These are phyloP conservation scores for Neopipo cinnamomea DNA, from an alignment of 2,113 vertebrate genomes.

Conservation along the genomic window DNA sequence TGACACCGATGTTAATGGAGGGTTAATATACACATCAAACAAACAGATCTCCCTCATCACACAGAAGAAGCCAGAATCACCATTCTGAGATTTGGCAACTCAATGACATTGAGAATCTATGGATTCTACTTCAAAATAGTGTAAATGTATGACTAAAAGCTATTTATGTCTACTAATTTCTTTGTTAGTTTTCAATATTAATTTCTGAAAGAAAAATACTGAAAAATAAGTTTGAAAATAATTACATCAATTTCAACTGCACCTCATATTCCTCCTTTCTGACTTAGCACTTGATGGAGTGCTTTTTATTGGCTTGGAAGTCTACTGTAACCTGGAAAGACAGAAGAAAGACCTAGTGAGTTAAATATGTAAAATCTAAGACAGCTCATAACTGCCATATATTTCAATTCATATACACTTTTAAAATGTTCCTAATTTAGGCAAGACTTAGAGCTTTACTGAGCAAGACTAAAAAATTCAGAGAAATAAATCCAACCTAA, in stretches of 20 bases:
- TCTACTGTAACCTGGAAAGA: background rate
- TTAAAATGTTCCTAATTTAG: background rate
- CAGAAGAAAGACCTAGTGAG: background rate
- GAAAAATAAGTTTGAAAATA: background rate
- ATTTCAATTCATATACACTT: background rate
- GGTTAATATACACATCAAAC: background rate
- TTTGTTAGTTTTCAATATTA: background rate
- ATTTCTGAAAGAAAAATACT: background rate
- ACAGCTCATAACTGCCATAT: background rate
- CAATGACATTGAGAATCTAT: background rate
- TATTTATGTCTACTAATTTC: background rate
- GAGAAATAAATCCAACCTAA: background rate
- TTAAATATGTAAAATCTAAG: background rate
- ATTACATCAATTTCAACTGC: background rate
- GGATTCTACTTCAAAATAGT: background rate
- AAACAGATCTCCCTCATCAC: background rate
- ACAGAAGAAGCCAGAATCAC: background rate
- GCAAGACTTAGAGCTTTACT: background rate
- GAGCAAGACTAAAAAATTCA: background rate
- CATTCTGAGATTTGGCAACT: background rate
- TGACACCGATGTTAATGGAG: background rate
- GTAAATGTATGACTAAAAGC: background rate
- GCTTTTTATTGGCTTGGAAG: background rate
- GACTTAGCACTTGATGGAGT: background rate
- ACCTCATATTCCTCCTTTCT: background rate